These are phyloP conservation scores for Petaurus breviceps DNA, from an alignment of 2,113 vertebrate species.

Conservation along the genomic window DNA sequence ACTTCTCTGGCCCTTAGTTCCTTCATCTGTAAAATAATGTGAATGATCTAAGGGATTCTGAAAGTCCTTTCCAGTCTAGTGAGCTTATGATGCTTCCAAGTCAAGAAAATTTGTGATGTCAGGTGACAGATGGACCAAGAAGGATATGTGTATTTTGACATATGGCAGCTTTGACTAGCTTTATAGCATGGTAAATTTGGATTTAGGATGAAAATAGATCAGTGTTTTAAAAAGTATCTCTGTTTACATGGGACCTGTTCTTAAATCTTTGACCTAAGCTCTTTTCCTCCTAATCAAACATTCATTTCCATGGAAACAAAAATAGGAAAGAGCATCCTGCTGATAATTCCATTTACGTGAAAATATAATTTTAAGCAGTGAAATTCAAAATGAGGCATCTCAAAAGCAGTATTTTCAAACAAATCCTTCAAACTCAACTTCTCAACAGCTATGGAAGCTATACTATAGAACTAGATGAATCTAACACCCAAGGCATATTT, in stretches of 20 bases:
- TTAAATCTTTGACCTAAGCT: slow-evolving; percentile 32
- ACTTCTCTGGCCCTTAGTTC: background rate
- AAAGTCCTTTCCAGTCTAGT: background rate
- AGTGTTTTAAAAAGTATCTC: background rate
- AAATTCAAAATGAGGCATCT: slow-evolving; percentile 37
- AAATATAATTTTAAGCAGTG: slow-evolving; percentile 68
- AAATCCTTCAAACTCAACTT: slow-evolving; percentile 58
- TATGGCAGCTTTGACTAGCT: background rate
- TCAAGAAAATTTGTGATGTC: background rate
- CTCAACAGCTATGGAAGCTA: slow-evolving; percentile 51
- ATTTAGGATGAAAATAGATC: slow-evolving; percentile 8
- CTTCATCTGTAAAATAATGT: background rate
- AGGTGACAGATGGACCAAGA: too few species aligned
- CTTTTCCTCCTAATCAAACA: slow-evolving; percentile 64
- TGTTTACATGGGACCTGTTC: background rate
- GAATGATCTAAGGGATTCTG: background rate
- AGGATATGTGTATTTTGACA: background rate
- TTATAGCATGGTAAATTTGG: slow-evolving; percentile 2
- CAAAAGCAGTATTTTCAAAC: slow-evolving; percentile 72
- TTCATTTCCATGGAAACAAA: slow-evolving; percentile 75
- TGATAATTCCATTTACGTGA: slow-evolving; percentile 69
- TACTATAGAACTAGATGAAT: background rate
- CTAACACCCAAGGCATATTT: background rate
- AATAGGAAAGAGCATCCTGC: slow-evolving; percentile 59
- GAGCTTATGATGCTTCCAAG: background rate